Evolutionary conservation across 2,888 invertebrate genomes (phyloP).

Genomic region (Stramonita haemastoma): DNA sequence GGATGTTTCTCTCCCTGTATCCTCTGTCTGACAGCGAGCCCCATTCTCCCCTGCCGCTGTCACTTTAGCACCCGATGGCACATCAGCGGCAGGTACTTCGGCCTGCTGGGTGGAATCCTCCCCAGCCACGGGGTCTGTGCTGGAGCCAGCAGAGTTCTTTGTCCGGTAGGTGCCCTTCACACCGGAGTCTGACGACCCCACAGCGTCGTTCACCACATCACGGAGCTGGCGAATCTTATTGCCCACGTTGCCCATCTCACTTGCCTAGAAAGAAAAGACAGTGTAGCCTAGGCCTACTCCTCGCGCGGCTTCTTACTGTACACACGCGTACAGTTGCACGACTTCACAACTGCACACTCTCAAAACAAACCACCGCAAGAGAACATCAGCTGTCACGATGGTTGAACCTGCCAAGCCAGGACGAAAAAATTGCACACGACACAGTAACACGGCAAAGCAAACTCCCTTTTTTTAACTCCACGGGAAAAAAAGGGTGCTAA

Average conservation of each 20-base stretch:
- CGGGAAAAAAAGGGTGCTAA: too few species aligned
- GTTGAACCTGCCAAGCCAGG: too few species aligned
- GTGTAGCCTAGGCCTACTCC: too few species aligned
- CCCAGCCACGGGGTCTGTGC: slow-evolving; percentile 3
- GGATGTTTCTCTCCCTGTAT: background rate
- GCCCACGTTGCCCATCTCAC: slow-evolving; percentile 32
- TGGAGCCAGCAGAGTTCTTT: background rate
- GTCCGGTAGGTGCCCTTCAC: slow-evolving; percentile 16
- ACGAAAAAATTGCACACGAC: too few species aligned
- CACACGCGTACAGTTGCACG: too few species aligned
- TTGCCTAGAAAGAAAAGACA: background rate
- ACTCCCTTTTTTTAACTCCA: too few species aligned
- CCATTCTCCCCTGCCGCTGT: background rate
- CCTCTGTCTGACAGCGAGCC: background rate
- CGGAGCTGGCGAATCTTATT: slow-evolving; percentile 43
- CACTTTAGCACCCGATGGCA: background rate
- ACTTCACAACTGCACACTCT: too few species aligned
- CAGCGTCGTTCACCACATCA: slow-evolving; percentile 23
- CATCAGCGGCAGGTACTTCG: background rate
- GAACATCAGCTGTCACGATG: too few species aligned
- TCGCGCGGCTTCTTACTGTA: too few species aligned
- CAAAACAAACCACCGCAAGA: too few species aligned
- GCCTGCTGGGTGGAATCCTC: background rate
- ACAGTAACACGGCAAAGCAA: too few species aligned
- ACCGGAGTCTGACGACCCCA: background rate